phyloP scores from a whole-genome alignment of 2,888 invertebrate species.

The Dynastes hyllus region DNA sequence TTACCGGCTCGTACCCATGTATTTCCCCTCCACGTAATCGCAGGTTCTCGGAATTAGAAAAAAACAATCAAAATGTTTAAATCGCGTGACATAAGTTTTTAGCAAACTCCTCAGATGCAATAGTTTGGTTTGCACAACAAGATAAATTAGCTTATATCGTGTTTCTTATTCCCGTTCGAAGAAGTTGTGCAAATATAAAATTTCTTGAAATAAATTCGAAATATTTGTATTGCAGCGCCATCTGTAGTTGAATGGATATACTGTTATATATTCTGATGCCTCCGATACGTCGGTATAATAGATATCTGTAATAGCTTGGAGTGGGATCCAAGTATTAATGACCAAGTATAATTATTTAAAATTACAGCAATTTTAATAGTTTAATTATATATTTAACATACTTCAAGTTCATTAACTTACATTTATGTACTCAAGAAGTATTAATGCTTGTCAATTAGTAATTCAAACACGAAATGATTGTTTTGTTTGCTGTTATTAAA shows the following conservation, averaged over 20 bases:
- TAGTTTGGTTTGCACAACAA: conserved; percentile 20
- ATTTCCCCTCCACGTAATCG: conserved; percentile 12
- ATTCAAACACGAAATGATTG: conserved; percentile 30
- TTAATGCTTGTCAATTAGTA: conserved; percentile 66
- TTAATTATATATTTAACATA: conserved; percentile 62
- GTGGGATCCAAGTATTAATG: not conserved
- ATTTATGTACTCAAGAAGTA: conserved; percentile 64
- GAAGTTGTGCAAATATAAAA: conserved; percentile 11
- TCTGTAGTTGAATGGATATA: conserved; percentile 22
- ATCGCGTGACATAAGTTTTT: conserved; percentile 23
- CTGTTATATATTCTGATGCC: not conserved
- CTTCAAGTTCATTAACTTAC: conserved; percentile 64
- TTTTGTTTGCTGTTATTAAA: conserved; percentile 61
- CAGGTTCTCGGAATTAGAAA: conserved; percentile 22
- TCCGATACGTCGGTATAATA: conserved; percentile 51
- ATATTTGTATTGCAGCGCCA: conserved; percentile 12
- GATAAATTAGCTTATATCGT: conserved; percentile 38
- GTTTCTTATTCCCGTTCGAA: conserved; percentile 2
- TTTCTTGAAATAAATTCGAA: not conserved
- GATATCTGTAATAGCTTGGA: conserved; percentile 39
- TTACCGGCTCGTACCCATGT: not conserved
- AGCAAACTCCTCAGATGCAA: conserved; percentile 23
- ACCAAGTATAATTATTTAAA: conserved; percentile 67
- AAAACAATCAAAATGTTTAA: conserved; percentile 20
- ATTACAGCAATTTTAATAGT: conserved; percentile 69